Conservation (phyloP, 2,888 invertebrate species). For the Cactoblastis cactorum region DNA sequence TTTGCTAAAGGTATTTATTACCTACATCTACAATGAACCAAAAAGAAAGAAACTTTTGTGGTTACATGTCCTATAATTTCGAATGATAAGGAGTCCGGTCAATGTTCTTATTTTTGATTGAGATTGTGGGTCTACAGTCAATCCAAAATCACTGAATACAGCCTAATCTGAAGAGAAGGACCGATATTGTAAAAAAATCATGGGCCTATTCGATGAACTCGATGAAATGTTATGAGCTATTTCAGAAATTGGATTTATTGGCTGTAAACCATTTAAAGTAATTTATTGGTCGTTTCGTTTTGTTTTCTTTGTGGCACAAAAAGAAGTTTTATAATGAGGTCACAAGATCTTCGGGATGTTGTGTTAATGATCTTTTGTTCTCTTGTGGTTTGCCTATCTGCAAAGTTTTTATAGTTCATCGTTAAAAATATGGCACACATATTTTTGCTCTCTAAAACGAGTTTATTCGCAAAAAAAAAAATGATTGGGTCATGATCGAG, state of each 20-base stretch:
- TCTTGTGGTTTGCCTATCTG: not conserved
- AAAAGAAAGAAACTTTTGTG: no score
- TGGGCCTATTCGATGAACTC: constrained; percentile 12
- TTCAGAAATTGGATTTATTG: constrained; percentile 43
- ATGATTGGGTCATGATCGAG: no score
- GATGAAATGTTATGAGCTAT: constrained; percentile 34
- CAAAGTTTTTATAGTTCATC: not conserved
- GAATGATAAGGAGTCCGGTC: not conserved
- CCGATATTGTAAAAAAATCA: constrained; percentile 19
- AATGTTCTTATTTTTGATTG: not conserved
- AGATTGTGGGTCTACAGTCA: not conserved
- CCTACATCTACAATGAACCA: no score
- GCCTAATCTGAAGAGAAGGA: constrained; percentile 28
- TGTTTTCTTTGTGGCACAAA: constrained; percentile 31
- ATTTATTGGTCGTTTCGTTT: constrained; percentile 38
- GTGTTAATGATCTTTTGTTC: constrained; percentile 11
- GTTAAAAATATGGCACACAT: not conserved
- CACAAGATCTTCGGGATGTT: constrained; percentile 32
- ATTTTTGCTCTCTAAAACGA: no score
- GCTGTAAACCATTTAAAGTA: constrained; percentile 36
- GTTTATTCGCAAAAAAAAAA: no score
- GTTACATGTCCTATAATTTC: not conserved
- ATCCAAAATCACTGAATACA: constrained; percentile 5
- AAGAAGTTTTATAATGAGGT: constrained; percentile 31
- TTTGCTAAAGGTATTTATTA: no score